Conservation (phyloP, 2,888 invertebrate species). For the Biston stratarius region DNA sequence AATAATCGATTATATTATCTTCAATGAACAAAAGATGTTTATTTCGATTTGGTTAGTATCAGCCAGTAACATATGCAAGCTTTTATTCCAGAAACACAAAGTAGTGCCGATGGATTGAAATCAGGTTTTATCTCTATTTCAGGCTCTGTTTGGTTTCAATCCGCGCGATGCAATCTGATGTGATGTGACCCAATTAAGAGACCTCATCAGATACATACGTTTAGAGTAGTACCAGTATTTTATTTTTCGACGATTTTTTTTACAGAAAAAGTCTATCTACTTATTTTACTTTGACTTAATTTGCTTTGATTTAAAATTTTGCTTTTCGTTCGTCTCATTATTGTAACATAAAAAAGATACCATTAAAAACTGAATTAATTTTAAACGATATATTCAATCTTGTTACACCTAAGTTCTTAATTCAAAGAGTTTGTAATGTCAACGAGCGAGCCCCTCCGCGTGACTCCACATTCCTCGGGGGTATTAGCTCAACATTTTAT, state of each 20-base stretch:
- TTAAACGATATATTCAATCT: no score
- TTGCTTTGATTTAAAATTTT: no score
- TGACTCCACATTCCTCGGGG: slow-evolving; percentile 60
- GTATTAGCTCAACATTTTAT: slow-evolving; percentile 61
- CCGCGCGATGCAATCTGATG: slow-evolving; percentile 49
- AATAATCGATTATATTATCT: no score
- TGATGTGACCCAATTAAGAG: slow-evolving; percentile 66
- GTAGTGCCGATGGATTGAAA: slow-evolving; percentile 28
- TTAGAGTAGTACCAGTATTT: slow-evolving; percentile 1
- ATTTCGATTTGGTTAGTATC: no score
- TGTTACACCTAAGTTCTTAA: not conserved
- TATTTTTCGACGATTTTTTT: not conserved
- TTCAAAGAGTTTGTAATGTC: slow-evolving; percentile 19
- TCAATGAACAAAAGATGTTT: no score
- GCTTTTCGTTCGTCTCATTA: no score
- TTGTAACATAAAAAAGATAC: no score
- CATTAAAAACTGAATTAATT: no score
- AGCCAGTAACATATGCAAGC: no score
- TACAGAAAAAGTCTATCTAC: not conserved
- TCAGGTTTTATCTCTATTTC: slow-evolving; percentile 52
- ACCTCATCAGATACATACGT: not conserved
- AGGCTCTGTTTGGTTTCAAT: slow-evolving; percentile 61
- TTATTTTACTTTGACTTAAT: no score
- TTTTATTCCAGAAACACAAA: slow-evolving; percentile 12
- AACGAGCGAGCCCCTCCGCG: slow-evolving; percentile 47